A percentile compares a stretch with the other conserved stretches of the same genome.
Evolutionary conservation across 2,113 vertebrate species (phyloP).

Genomic region (Macaca mulatta): DNA sequence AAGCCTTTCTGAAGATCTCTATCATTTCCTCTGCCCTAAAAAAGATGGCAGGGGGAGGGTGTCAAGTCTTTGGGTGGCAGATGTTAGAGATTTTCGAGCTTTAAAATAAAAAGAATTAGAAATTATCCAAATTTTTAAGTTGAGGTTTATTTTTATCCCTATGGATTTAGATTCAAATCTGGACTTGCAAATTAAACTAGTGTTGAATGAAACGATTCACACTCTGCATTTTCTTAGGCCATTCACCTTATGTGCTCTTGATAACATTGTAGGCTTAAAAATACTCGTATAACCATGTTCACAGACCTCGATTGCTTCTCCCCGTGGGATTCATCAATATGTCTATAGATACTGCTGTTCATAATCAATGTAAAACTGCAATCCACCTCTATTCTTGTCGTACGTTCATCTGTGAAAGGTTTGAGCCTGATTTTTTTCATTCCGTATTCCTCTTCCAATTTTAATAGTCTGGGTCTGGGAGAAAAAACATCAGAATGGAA

Average conservation of each 20-base stretch:
- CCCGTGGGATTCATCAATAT: accelerated
- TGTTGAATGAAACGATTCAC: not conserved
- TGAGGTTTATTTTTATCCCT: constrained; percentile 28
- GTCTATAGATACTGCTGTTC: not conserved
- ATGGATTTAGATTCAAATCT: constrained; percentile 11
- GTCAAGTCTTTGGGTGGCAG: not conserved
- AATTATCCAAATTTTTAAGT: not conserved
- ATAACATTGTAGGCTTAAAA: not conserved
- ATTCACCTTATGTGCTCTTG: not conserved
- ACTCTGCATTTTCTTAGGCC: not conserved
- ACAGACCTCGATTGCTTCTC: not conserved
- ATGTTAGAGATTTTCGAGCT: not conserved
- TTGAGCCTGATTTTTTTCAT: not conserved
- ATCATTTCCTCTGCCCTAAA: not conserved
- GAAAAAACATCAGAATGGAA: not conserved
- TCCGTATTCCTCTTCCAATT: not conserved
- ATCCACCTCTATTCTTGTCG: not conserved
- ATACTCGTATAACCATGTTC: not conserved
- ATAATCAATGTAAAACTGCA: not conserved
- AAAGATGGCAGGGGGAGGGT: too few species aligned
- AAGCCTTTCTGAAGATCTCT: not conserved
- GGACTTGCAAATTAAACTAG: not conserved
- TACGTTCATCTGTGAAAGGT: constrained; percentile 10
- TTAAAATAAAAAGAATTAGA: not conserved
- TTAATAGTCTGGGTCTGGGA: accelerated